These are phyloP conservation scores for Cyprinodon brontotheroides DNA, from an alignment of 2,113 vertebrate species.

Conservation along the genomic window DNA sequence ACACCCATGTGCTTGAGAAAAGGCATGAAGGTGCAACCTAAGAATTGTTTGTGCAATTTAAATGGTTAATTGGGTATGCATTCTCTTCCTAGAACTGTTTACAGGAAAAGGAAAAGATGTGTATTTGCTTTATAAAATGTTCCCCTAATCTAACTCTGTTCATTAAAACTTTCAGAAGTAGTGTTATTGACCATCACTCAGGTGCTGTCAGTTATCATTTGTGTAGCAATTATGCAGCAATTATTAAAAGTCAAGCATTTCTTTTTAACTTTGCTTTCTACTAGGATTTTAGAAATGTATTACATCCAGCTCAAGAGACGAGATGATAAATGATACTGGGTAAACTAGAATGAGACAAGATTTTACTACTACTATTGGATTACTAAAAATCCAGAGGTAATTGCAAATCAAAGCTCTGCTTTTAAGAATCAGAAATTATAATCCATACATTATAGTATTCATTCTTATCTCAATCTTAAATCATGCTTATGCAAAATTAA, in stretches of 20 bases:
- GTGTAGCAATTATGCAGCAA: conserved; percentile 12
- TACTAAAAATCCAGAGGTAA: too few species aligned
- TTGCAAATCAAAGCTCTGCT: too few species aligned
- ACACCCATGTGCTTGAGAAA: conserved; percentile 30
- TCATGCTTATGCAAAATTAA: too few species aligned
- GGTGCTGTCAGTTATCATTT: conserved; percentile 36
- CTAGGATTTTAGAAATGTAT: not conserved
- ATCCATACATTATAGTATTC: too few species aligned
- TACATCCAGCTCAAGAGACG: too few species aligned
- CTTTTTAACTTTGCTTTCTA: conserved; percentile 17
- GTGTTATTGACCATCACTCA: conserved; percentile 31
- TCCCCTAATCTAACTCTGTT: conserved; percentile 46
- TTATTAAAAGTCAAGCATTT: conserved; percentile 32
- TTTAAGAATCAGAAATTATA: too few species aligned
- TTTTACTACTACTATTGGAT: too few species aligned
- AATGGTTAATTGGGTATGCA: conserved; percentile 46
- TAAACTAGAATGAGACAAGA: too few species aligned
- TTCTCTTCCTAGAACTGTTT: conserved; percentile 24
- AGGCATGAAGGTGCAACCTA: conserved; percentile 43
- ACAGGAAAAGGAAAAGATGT: conserved; percentile 23
- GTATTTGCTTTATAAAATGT: conserved; percentile 49
- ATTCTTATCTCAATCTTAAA: too few species aligned
- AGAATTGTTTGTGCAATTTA: conserved; percentile 31
- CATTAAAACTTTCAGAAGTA: conserved; percentile 58
- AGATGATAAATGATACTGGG: too few species aligned